Percentiles rank a stretch among this genome's conserved stretches.
phyloP scores from a whole-genome alignment of 2,888 invertebrate genomes.

The Chrysolina haemoptera region DNA sequence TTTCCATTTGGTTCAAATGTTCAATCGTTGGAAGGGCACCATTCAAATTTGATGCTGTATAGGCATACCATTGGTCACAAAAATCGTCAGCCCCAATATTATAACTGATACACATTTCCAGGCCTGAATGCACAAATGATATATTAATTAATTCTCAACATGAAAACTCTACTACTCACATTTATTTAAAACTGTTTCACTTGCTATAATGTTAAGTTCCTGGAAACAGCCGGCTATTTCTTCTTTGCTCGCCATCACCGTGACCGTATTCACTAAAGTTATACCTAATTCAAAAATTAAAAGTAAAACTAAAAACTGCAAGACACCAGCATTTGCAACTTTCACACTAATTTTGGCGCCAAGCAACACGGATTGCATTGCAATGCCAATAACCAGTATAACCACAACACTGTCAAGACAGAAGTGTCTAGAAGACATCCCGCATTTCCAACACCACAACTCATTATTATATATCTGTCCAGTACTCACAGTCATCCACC shows the following conservation, averaged over 20 bases:
- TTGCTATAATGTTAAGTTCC: slow-evolving; percentile 64
- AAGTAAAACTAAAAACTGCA: slow-evolving; percentile 6
- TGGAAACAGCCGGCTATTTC: slow-evolving; percentile 58
- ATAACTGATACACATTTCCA: slow-evolving; percentile 78
- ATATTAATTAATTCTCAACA: neutral
- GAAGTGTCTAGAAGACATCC: too few species aligned
- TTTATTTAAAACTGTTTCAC: slow-evolving; percentile 73
- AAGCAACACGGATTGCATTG: neutral
- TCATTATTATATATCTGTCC: neutral
- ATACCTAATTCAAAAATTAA: slow-evolving; percentile 13
- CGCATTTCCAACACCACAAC: neutral
- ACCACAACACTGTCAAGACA: neutral
- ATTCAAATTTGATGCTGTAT: slow-evolving; percentile 77
- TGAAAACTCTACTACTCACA: slow-evolving; percentile 68
- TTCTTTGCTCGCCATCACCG: slow-evolving; percentile 54
- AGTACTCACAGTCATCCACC: neutral
- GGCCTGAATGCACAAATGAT: slow-evolving; percentile 65
- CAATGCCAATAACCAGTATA: too few species aligned
- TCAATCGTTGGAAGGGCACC: slow-evolving; percentile 76
- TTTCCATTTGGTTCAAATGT: slow-evolving; percentile 75
- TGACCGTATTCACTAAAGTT: slow-evolving; percentile 37
- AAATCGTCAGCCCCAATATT: slow-evolving; percentile 79
- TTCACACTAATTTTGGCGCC: slow-evolving; percentile 38
- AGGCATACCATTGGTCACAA: slow-evolving; percentile 86
- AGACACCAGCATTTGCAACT: neutral